Percentiles rank a stretch among this genome's conserved stretches.
Evolutionary conservation across 2,797 vertebrate species (phyloP).

Genomic region (Numenius phaeopus): DNA sequence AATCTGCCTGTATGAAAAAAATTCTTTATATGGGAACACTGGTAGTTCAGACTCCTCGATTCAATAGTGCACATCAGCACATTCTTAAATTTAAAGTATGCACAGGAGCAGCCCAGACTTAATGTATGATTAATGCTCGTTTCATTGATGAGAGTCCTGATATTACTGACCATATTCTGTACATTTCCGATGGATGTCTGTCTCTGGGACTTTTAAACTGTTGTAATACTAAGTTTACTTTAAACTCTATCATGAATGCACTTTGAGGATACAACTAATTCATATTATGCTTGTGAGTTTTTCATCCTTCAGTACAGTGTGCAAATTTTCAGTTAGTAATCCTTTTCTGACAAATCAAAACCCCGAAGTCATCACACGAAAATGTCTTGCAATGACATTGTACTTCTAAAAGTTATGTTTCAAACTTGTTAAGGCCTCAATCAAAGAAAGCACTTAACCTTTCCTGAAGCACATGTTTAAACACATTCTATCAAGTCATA

Average conservation of each 20-base stretch:
- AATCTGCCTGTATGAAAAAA: not conserved
- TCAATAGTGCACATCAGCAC: not conserved
- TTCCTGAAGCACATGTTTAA: not conserved
- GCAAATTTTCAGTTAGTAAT: not conserved
- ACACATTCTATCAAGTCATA: not conserved
- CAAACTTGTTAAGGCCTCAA: not conserved
- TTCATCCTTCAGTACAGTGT: not conserved
- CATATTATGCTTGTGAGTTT: not conserved
- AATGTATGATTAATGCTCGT: not conserved
- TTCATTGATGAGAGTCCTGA: not conserved
- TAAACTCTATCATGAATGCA: not conserved
- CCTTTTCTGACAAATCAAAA: not conserved
- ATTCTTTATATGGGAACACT: not conserved
- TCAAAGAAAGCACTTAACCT: not conserved
- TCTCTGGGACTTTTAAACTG: not conserved
- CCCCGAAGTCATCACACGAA: not conserved
- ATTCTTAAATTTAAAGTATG: not conserved
- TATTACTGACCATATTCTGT: not conserved
- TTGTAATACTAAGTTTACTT: not conserved
- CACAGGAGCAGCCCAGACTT: not conserved
- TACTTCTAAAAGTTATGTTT: not conserved
- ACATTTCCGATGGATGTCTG: not conserved
- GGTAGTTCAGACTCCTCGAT: not conserved
- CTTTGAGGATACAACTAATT: not conserved
- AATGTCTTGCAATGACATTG: not conserved